These are phyloP conservation scores for Spilogale gracilis DNA, from an alignment of 2,113 vertebrate genomes.

Conservation along the genomic window DNA sequence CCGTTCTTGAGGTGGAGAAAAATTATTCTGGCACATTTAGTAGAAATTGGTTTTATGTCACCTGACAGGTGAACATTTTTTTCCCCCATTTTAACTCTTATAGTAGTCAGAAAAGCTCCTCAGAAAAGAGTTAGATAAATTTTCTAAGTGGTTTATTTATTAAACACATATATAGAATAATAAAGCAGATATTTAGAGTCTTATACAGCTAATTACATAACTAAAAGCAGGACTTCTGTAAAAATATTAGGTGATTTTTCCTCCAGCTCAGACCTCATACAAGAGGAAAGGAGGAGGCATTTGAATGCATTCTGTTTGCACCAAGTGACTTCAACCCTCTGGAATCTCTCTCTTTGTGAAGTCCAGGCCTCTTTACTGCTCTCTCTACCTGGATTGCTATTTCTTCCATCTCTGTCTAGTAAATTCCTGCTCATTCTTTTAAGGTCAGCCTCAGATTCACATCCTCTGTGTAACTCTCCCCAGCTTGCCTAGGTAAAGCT, in stretches of 20 bases:
- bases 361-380: background rate
- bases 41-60: slow-evolving; percentile 90
- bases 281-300: background rate
- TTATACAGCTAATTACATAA: slow-evolving; percentile 36
- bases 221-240: slow-evolving; percentile 6
- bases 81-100: slow-evolving; percentile 82
- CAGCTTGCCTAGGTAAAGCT: background rate
- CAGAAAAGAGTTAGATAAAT: background rate
- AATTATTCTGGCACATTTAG: slow-evolving; percentile 90
- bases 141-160: background rate
- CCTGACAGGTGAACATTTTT: slow-evolving; percentile 87
- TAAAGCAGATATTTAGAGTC: slow-evolving; percentile 24
- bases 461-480: background rate
- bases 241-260: background rate
- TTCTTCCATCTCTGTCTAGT: background rate
- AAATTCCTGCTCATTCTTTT: background rate
- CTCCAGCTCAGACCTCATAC: background rate
- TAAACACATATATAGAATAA: background rate
- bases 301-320: background rate
- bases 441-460: background rate
- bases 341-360: background rate
- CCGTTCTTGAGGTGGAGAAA: slow-evolving; percentile 88
- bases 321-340: background rate
- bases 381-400: background rate
- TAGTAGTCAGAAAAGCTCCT: slow-evolving; percentile 69